Base-by-base conservation (phyloP, 2,888 invertebrate genomes). In the Cheilosia scutellata region DNA sequence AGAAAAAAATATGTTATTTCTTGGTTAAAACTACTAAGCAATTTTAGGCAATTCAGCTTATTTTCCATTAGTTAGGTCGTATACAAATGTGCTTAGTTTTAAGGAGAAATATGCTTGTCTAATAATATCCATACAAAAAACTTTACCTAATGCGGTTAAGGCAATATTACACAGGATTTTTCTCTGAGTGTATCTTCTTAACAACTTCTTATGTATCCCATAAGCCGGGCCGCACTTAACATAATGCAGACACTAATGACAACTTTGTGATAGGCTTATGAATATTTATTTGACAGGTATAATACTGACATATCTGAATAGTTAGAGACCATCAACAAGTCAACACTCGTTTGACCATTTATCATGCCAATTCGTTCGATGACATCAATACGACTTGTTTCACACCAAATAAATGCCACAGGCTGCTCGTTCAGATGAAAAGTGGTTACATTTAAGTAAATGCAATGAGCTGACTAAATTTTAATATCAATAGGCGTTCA, bases 231-330 rank as follows among this genome's bases (percentile, higher is more conserved):
- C 20, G 3, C 7, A 4, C 16, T n/a, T 27, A 7, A 13, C 40
- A 40, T 42, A 58, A 20, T 25, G 31, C 55, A 58, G 44, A 75
- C 76, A 58, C 40, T 40, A 37, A 49, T 42, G 20, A 58, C 27
- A 13, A 4, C 7, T 27, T 29, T 27, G 27, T 27, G 51, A 51
- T 5, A 51, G 16, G 13, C 13, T 63, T 47, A 70, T 70, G 53
- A 71, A 78, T 55, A 70, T 63, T 70, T 78, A 77, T 77, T 44
- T 62, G 68, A 77, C 63, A 53, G 47, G 55, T 57, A 37, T 11
- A 27, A 55, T 70, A 25, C 13, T 63, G 47, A 68, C 27, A 40
- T 47, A 62, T 70, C n/a, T 47, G 47, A 7, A 20, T 57, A 29
- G 58, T 7, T 20, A 76, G 37, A 66, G 42, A 51, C 47, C 47